These are phyloP conservation scores for Periparus ater DNA, from an alignment of 2,797 vertebrate species.

Conservation along the genomic window DNA sequence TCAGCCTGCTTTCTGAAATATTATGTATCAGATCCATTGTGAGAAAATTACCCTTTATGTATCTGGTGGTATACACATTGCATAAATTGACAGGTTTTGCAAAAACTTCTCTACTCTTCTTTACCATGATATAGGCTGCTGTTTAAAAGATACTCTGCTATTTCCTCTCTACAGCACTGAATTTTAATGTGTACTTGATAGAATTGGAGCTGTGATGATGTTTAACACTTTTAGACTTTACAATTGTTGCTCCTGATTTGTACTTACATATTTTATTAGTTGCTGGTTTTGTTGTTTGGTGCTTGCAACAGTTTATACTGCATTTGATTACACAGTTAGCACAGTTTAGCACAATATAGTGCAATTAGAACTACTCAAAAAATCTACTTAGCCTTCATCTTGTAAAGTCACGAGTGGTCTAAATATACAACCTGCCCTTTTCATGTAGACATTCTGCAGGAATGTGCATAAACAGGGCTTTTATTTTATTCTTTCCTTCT, in stretches of 20 bases:
- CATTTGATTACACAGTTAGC: constrained; percentile 68
- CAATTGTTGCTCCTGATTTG: constrained; percentile 29
- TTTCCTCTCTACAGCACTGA: neutral
- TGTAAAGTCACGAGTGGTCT: constrained; percentile 54
- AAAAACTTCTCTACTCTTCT: neutral
- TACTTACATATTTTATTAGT: constrained; percentile 51
- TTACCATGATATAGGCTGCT: neutral
- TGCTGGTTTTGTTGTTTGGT: neutral
- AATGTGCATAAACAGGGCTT: neutral
- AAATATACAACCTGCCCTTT: constrained; percentile 60
- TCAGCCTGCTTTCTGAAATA: neutral
- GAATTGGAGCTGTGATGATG: constrained; percentile 22
- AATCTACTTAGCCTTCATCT: constrained; percentile 64
- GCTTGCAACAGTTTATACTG: constrained; percentile 45
- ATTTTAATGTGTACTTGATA: constrained; percentile 46
- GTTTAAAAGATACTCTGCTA: neutral
- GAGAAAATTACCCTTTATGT: constrained; percentile 48
- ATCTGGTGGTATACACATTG: neutral
- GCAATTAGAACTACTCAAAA: constrained; percentile 69
- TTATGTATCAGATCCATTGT: neutral
- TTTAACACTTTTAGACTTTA: constrained; percentile 2
- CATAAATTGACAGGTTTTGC: constrained; percentile 23
- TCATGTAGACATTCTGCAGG: constrained; percentile 18
- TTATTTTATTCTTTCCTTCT: constrained; percentile 46
- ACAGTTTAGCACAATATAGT: constrained; percentile 55